Percentiles rank a stretch among this genome's conserved stretches.
Evolutionary conservation across 2,113 vertebrate species (phyloP).

Genomic region (Petroica traversi): DNA sequence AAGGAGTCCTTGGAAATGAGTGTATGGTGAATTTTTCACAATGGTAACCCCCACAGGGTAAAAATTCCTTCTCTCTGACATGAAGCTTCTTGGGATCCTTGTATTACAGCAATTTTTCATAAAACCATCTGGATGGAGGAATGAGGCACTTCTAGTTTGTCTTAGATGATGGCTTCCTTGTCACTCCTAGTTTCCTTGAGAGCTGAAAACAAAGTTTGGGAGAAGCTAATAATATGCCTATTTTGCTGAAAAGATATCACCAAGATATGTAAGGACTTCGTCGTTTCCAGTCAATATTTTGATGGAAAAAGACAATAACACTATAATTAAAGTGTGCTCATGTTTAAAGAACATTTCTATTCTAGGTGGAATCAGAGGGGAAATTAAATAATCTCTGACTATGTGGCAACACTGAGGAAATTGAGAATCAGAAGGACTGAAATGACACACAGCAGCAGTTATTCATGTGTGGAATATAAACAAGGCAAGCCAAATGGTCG

Average conservation of each 20-base stretch:
- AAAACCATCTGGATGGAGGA: not conserved
- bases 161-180: not conserved
- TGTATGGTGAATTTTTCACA: not conserved
- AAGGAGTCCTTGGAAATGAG: not conserved
- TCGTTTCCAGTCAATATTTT: not conserved
- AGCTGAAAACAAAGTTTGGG: not conserved
- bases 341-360: not conserved
- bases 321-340: not conserved
- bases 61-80: not conserved
- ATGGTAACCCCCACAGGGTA: accelerated
- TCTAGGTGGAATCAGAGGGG: not conserved
- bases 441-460: not conserved
- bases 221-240: not conserved
- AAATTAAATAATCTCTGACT: not conserved
- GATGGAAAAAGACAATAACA: not conserved
- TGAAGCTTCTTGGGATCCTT: not conserved
- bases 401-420: not conserved
- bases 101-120: not conserved
- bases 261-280: not conserved
- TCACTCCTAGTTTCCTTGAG: not conserved
- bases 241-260: not conserved
- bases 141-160: not conserved
- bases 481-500: not conserved
- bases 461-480: not conserved
- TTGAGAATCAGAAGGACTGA: not conserved